Base-by-base conservation (phyloP, 2,797 vertebrate species). In the Manis pentadactyla region DNA sequence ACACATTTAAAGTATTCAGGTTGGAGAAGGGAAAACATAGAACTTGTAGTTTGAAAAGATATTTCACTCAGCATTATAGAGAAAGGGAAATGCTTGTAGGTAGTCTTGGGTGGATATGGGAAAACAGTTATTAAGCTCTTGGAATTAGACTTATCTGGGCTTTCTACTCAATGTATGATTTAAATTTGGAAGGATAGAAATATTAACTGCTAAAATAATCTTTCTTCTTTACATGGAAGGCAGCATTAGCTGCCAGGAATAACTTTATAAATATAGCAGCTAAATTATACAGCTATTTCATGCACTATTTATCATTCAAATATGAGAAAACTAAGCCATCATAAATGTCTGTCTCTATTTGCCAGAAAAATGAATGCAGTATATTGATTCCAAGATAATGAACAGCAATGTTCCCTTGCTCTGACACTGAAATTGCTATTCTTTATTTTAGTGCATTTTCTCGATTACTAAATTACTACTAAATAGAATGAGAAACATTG, bases 381-480 rank as follows among this genome's bases (percentile, higher is more conserved):
- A 14, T 95, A 88, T 81, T 97, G n/a, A 96, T 42, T 96, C 71
- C 75, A 68, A 97, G 78, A 94, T 63, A 31, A 96, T 85, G 85
- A 96, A 92, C 29, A 93, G 21, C 73, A 95, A 68, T 87, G 90
- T 75, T 73, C 34, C 31, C 75, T n/a, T 25, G 21, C 19, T 92
- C 66, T 77, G 57, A 85, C 37, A 92, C 29, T 42, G 6, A 96
- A 73, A 34, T 95, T 84, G 73, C 29, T 93, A 94, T 53, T 95
- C 49, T 37, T 90, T 51, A 91, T 39, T 64, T 96, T 49, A 27
- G 15, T 89, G 3, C 0, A n/a, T 86, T 96, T 96, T 57, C 10
- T 87, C 66, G 93, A 51, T 66, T 53, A 19, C n/a, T 75, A 83
- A 75, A 75, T 92, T 78, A 71, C 7, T 34, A 64, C 0, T 61